These are phyloP conservation scores for Anarrhichthys ocellatus DNA, from an alignment of 2,113 vertebrate species.

Conservation along the genomic window DNA sequence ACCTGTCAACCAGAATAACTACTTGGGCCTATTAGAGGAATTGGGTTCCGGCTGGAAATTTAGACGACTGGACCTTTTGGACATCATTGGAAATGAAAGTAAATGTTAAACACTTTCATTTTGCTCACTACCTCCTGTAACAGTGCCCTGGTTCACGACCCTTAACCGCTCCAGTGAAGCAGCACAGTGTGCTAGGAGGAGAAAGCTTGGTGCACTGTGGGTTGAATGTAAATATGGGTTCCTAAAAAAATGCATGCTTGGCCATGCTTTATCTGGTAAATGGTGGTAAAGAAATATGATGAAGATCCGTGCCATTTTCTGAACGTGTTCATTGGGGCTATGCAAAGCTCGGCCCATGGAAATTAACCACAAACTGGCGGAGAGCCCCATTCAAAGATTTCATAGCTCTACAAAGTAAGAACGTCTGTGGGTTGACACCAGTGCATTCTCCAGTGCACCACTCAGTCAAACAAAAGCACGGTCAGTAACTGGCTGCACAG, in stretches of 20 bases:
- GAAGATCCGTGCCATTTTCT: not conserved
- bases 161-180: not conserved
- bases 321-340: not conserved
- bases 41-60: not conserved
- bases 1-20: not conserved
- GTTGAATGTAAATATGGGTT: not conserved
- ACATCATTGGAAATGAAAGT: not conserved
- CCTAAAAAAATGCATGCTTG: not conserved
- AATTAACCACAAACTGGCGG: slow-evolving; percentile 29
- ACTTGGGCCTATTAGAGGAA: not conserved
- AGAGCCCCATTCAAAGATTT: slow-evolving; percentile 41
- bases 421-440: slow-evolving; percentile 30
- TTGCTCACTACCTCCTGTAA: slow-evolving; percentile 3
- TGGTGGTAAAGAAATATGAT: not conserved
- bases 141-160: not conserved
- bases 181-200: not conserved
- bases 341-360: slow-evolving; percentile 18
- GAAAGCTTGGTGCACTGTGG: not conserved
- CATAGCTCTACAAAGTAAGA: slow-evolving; percentile 21
- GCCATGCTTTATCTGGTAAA: not conserved
- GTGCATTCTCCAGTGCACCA: slow-evolving; percentile 3
- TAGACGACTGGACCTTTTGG: not conserved
- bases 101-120: slow-evolving; percentile 14
- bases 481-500: slow-evolving; percentile 22
- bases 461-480: slow-evolving; percentile 20